Conservation (phyloP, 2,797 vertebrate genomes). For the Leptatherina wallacei region DNA sequence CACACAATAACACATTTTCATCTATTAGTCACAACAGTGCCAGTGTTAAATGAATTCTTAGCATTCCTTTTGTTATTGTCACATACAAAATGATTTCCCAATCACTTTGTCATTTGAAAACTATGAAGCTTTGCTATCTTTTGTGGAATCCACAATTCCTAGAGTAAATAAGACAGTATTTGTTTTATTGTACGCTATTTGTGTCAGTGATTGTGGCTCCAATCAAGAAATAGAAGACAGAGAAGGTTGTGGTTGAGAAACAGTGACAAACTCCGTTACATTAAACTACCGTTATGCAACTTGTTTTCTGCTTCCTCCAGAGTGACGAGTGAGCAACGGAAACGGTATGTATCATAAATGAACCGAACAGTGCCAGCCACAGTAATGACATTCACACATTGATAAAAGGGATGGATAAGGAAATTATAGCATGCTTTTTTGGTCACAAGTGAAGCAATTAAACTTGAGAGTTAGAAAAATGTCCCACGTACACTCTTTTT, state of each 20-base stretch:
- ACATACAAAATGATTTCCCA: background rate
- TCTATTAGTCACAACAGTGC: constrained; percentile 29
- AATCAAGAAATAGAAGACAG: constrained; percentile 15
- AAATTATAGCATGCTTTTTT: constrained; percentile 1
- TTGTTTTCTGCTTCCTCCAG: constrained; percentile 25
- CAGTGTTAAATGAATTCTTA: constrained; percentile 21
- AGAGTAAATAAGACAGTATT: constrained; percentile 5
- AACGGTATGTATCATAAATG: constrained; percentile 27
- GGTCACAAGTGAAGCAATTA: background rate
- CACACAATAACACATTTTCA: constrained; percentile 21
- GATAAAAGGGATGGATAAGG: background rate
- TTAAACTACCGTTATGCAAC: constrained; percentile 48
- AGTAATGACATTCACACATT: constrained; percentile 4
- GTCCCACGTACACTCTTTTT: background rate
- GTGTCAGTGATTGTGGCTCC: background rate
- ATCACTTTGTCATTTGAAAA: constrained; percentile 26
- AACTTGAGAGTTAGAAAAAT: background rate
- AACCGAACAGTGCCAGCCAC: constrained; percentile 6
- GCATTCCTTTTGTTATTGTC: constrained; percentile 43
- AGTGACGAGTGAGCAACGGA: constrained; percentile 24
- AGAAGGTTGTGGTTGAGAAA: constrained; percentile 32
- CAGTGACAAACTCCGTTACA: constrained; percentile 31
- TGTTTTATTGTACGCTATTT: background rate
- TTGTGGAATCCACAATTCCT: constrained; percentile 1
- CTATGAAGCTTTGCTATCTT: constrained; percentile 7